phyloP scores from a whole-genome alignment of 2,113 vertebrate species.

The Taxidea taxus region DNA sequence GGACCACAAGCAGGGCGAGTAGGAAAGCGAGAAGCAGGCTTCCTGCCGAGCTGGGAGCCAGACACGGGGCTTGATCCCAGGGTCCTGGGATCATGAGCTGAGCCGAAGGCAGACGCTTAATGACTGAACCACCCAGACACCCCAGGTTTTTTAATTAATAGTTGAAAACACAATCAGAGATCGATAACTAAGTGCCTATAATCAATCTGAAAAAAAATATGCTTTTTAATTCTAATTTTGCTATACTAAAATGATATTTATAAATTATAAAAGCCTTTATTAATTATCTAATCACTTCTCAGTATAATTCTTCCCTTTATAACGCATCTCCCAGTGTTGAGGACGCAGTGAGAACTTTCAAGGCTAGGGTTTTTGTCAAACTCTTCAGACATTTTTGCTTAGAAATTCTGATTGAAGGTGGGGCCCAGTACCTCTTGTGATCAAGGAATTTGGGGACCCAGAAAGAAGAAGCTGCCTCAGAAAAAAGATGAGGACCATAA shows the following conservation, averaged over 20 bases:
- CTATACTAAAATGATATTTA: constrained; percentile 7
- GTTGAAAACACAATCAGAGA: constrained; percentile 28
- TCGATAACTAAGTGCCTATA: not conserved
- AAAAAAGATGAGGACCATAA: not conserved
- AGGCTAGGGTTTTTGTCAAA: not conserved
- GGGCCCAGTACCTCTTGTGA: not conserved
- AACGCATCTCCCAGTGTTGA: not conserved
- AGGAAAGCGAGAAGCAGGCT: no score
- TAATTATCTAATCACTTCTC: not conserved
- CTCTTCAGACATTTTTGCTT: not conserved
- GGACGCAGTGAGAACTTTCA: not conserved
- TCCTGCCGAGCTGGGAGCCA: no score
- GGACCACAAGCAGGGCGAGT: no score
- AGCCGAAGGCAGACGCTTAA: no score
- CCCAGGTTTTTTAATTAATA: not conserved
- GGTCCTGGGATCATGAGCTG: no score
- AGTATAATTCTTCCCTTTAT: not conserved
- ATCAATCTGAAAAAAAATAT: not conserved
- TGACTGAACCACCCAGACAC: no score
- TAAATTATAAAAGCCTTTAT: not conserved
- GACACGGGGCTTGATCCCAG: no score
- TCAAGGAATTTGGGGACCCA: not conserved
- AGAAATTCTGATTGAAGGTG: not conserved
- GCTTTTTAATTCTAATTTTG: not conserved
- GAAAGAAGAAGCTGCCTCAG: not conserved